phyloP scores from a whole-genome alignment of 2,888 invertebrate species.

The Teleogryllus oceanicus region DNA sequence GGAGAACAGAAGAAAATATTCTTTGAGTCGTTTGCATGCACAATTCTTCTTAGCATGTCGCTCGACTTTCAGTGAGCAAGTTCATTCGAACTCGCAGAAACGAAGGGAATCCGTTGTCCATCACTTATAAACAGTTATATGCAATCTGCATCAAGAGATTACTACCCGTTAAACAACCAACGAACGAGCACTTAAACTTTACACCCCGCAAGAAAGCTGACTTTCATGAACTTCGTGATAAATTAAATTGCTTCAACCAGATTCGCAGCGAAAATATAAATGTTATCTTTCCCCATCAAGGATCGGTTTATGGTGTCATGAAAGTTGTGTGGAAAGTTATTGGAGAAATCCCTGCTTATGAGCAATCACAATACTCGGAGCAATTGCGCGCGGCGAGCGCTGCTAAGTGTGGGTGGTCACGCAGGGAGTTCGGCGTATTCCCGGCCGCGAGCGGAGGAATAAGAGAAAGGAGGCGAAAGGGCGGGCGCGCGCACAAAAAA shows the following conservation, averaged over 20 bases:
- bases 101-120: no score
- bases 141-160: no score
- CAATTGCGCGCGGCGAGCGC: neutral
- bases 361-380: neutral
- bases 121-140: no score
- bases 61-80: no score
- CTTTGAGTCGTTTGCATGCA: no score
- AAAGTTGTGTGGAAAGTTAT: neutral
- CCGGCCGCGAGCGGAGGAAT: neutral
- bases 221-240: neutral
- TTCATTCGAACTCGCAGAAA: no score
- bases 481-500: neutral
- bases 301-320: neutral
- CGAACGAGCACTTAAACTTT: neutral
- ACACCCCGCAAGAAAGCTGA: neutral
- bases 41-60: no score
- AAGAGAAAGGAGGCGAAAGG: neutral
- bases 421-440: neutral
- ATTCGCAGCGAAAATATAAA: neutral
- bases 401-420: neutral
- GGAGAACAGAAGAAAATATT: no score
- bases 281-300: constrained; percentile 8
- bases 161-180: neutral
- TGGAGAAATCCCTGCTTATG: neutral
- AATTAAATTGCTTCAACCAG: neutral